phyloP scores from a whole-genome alignment of 2,113 vertebrate species.

The Argyrosomus japonicus region DNA sequence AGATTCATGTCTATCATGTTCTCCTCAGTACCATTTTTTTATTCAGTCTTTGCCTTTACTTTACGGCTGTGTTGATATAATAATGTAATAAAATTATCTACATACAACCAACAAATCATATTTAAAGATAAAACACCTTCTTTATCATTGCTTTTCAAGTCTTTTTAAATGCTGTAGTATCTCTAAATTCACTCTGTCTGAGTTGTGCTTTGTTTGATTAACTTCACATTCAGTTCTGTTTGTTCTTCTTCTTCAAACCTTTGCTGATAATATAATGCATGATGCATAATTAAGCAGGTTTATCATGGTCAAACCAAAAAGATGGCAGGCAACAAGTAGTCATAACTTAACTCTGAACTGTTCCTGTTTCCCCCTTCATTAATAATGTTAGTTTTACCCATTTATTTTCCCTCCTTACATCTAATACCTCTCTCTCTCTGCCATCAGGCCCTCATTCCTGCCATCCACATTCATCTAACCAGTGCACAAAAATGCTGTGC shows the following conservation, averaged over 20 bases:
- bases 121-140: too few species aligned
- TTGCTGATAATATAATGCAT: not conserved
- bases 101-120: too few species aligned
- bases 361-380: not conserved
- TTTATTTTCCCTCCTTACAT: not conserved
- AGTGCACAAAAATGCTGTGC: conserved; percentile 72
- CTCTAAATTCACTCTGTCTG: not conserved
- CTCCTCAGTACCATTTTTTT: too few species aligned
- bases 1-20: too few species aligned
- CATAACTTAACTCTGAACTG: too few species aligned
- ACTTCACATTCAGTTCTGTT: not conserved
- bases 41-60: too few species aligned
- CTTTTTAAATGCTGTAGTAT: not conserved
- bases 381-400: too few species aligned
- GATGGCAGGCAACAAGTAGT: not conserved
- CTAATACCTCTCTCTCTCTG: not conserved
- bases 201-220: not conserved
- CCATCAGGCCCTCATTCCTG: conserved; percentile 77
- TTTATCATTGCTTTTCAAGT: too few species aligned
- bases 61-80: too few species aligned
- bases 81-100: too few species aligned
- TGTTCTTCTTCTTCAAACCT: not conserved
- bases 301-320: not conserved
- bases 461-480: conserved; percentile 81
- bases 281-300: not conserved